Percentiles rank a stretch among this genome's conserved stretches.
Conservation (phyloP, 2,888 invertebrate species). For the Seira sanloemensis region DNA sequence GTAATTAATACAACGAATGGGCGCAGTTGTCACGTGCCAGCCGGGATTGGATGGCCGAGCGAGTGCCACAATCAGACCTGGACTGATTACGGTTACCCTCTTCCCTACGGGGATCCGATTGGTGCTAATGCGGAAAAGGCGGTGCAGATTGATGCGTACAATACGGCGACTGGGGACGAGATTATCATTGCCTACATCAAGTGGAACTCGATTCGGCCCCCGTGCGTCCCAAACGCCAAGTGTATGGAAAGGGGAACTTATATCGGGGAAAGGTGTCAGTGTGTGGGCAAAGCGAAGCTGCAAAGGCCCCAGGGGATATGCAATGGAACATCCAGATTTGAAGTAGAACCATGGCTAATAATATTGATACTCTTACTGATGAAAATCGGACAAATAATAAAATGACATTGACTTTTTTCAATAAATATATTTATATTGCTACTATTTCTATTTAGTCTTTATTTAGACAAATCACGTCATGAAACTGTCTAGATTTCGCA, state of each 20-base stretch:
- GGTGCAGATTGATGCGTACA: conserved; percentile 8
- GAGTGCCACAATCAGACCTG: conserved; percentile 21
- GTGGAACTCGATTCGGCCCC: conserved; percentile 23
- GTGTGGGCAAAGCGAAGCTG: neutral
- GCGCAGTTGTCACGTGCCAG: conserved; percentile 12
- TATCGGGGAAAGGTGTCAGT: conserved; percentile 20
- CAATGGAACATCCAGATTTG: too few relatives aligned
- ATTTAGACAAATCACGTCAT: too few relatives aligned
- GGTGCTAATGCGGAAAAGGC: conserved; percentile 28
- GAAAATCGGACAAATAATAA: too few relatives aligned
- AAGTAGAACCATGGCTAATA: too few relatives aligned
- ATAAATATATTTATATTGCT: too few relatives aligned
- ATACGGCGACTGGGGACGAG: neutral
- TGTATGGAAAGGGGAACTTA: conserved; percentile 36
- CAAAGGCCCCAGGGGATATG: neutral
- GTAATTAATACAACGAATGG: neutral
- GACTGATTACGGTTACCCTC: conserved; percentile 20
- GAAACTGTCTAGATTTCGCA: too few relatives aligned
- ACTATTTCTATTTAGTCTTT: too few relatives aligned
- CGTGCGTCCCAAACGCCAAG: conserved; percentile 10
- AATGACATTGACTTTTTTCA: too few relatives aligned
- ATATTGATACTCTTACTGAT: too few relatives aligned
- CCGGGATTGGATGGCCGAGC: conserved; percentile 14
- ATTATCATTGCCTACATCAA: neutral
- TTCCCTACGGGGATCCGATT: conserved; percentile 29